Evolutionary conservation across 2,113 vertebrate species (phyloP).

Genomic region (Fregetta grallaria): DNA sequence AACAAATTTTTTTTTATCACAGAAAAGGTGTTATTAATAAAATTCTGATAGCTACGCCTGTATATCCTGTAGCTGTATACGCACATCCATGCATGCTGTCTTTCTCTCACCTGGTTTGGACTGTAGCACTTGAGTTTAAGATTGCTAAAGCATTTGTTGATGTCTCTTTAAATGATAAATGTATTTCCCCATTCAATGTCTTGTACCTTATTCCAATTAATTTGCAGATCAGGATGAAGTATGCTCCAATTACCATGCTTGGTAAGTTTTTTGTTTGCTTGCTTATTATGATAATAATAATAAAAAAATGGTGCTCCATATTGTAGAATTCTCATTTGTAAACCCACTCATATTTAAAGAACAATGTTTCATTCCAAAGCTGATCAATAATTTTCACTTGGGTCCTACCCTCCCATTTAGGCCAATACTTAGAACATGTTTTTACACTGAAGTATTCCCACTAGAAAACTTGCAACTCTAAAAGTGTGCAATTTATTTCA

Average conservation of each 20-base stretch:
- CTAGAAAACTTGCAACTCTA: slow-evolving; percentile 44
- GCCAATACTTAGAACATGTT: slow-evolving; percentile 49
- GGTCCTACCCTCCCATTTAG: slow-evolving; percentile 38
- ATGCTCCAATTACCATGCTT: neutral
- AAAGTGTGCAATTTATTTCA: slow-evolving; percentile 55
- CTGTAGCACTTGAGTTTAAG: neutral
- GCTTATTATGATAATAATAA: neutral
- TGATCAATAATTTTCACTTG: slow-evolving; percentile 41
- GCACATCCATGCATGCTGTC: neutral
- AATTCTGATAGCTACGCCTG: fast-evolving
- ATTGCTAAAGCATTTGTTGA: neutral
- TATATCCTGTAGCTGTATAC: neutral
- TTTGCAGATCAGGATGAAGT: neutral
- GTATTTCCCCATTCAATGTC: neutral
- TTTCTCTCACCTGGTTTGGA: neutral
- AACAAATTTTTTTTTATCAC: neutral
- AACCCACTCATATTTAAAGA: slow-evolving; percentile 54
- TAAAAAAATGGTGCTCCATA: neutral
- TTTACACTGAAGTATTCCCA: slow-evolving; percentile 48
- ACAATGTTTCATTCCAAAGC: slow-evolving; percentile 41
- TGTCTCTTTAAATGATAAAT: neutral
- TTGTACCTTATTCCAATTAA: neutral
- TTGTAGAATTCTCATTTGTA: slow-evolving; percentile 37
- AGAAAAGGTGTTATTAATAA: neutral
- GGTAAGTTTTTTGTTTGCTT: neutral